Evolutionary conservation across 2,797 vertebrate genomes (phyloP).

Genomic region (Myotis daubentonii): DNA sequence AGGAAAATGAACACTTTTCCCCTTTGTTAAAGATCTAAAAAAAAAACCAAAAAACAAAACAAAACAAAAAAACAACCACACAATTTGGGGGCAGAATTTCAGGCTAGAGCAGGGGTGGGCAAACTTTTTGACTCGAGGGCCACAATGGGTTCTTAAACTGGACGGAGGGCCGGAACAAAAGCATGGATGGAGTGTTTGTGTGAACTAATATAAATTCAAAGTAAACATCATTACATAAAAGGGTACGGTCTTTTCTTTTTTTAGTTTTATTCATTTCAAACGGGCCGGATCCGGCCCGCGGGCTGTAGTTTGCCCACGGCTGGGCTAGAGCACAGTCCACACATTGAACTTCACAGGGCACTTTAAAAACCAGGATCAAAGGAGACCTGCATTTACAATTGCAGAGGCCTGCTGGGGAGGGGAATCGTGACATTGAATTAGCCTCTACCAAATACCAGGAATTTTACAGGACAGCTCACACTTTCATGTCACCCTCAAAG

Average conservation of each 20-base stretch:
- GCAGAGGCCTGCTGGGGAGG: background rate
- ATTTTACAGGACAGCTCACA: background rate
- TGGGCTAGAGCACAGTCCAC: background rate
- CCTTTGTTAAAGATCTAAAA: background rate
- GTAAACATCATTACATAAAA: no score
- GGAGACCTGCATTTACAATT: background rate
- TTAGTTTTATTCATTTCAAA: no score
- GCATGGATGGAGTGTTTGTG: no score
- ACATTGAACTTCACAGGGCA: background rate
- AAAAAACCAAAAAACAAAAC: no score
- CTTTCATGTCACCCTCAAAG: background rate
- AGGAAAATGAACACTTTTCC: background rate
- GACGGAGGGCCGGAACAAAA: no score
- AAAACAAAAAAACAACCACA: background rate
- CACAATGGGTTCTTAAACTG: no score
- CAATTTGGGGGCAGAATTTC: background rate
- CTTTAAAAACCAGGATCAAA: background rate
- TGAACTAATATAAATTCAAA: no score
- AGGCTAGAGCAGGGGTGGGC: background rate
- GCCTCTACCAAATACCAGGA: background rate
- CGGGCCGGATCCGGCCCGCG: no score
- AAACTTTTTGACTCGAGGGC: no score
- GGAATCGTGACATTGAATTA: background rate
- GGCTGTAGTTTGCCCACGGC: no score
- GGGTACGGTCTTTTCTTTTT: no score